Conservation (phyloP, 2,888 invertebrate species). For the Melanostoma mellinum region DNA sequence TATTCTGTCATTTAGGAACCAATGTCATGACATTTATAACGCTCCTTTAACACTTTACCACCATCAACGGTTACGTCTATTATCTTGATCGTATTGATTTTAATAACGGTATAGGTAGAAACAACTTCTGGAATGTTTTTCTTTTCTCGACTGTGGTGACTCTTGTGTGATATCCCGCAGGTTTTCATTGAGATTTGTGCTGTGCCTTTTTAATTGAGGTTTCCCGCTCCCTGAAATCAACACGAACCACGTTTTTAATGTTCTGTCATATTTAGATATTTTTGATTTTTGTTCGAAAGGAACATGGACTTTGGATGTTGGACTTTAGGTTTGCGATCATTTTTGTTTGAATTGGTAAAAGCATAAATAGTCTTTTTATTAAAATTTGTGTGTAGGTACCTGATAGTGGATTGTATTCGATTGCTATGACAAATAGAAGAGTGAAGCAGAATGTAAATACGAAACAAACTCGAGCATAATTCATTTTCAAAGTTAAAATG, state of each 20-base stretch:
- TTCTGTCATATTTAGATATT: no score
- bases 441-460: no score
- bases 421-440: no score
- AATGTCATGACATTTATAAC: constrained; percentile 54
- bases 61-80: constrained; percentile 33
- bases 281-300: no score
- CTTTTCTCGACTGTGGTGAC: background rate
- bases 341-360: no score
- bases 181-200: constrained; percentile 39
- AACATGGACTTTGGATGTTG: no score
- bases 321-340: no score
- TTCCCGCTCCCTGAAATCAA: constrained; percentile 52
- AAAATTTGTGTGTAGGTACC: no score
- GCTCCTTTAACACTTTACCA: constrained; percentile 20
- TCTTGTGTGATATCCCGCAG: constrained; percentile 67
- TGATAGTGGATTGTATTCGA: no score
- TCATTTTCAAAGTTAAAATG: no score
- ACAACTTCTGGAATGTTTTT: constrained; percentile 39
- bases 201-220: constrained; percentile 48
- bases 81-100: constrained; percentile 66
- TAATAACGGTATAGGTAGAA: constrained; percentile 34
- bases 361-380: no score
- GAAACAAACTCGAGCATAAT: no score
- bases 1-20: constrained; percentile 27
- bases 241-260: constrained; percentile 1